Evolutionary conservation across 2,797 vertebrate species (phyloP).

Genomic region (Crax fasciolata): DNA sequence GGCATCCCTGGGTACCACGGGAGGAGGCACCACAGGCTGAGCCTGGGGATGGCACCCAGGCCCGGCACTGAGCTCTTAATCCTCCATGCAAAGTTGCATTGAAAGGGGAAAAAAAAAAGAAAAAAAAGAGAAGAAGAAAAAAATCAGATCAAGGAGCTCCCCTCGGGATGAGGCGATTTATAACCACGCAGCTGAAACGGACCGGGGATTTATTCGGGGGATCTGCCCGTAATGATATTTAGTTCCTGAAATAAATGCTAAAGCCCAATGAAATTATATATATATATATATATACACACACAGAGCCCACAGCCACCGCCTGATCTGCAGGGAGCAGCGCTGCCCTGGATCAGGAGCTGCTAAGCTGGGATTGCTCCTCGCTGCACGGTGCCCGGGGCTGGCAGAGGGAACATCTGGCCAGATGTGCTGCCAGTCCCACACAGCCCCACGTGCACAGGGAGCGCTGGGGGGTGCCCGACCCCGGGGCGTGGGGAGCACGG

Average conservation of each 20-base stretch:
- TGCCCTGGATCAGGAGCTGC: background rate
- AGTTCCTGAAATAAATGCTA: constrained; percentile 65
- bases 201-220: constrained; percentile 58
- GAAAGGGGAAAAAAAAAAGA: rapidly evolving
- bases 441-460: rapidly evolving
- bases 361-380: background rate
- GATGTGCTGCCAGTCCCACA: background rate
- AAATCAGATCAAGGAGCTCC: constrained; percentile 41
- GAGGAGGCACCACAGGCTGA: background rate
- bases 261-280: constrained; percentile 61
- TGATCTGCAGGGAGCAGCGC: background rate
- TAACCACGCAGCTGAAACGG: constrained; percentile 51
- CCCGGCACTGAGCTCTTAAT: rapidly evolving
- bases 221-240: constrained; percentile 75
- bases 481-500: rapidly evolving
- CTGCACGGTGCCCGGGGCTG: rapidly evolving
- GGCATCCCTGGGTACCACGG: rapidly evolving
- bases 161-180: constrained; percentile 7
- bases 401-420: background rate
- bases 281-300: background rate
- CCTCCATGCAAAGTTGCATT: rapidly evolving
- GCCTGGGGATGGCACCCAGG: background rate
- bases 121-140: background rate
- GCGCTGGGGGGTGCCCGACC: rapidly evolving
- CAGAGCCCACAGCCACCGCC: background rate